A percentile compares a stretch with the other conserved stretches of the same genome.
phyloP scores from a whole-genome alignment of 2,888 invertebrate genomes.

The Isotomurus palustris region DNA sequence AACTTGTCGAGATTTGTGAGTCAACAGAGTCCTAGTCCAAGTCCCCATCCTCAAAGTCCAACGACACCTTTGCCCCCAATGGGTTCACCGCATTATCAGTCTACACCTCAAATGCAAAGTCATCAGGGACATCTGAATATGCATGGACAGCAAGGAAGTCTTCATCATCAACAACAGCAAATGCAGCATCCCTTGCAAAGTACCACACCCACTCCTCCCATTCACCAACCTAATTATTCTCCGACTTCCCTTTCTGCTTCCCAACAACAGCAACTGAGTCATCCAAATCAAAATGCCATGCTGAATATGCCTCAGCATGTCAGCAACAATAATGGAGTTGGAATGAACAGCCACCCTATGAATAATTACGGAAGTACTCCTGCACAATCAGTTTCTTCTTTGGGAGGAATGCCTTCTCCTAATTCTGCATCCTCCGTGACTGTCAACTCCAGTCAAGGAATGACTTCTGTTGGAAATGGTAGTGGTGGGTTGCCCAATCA shows the following conservation, averaged over 20 bases:
- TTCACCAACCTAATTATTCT: not conserved
- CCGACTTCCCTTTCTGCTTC: not conserved
- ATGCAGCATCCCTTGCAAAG: conserved; percentile 7
- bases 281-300: not conserved
- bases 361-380: too few species aligned
- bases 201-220: not conserved
- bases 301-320: too few species aligned
- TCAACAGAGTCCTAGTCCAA: conserved; percentile 25
- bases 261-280: not conserved
- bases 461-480: not conserved
- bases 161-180: conserved; percentile 9
- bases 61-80: conserved; percentile 9
- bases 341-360: too few species aligned
- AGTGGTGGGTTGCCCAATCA: not conserved
- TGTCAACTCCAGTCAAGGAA: too few species aligned
- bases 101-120: too few species aligned
- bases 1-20: conserved; percentile 40
- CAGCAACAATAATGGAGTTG: too few species aligned
- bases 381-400: too few species aligned
- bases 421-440: too few species aligned
- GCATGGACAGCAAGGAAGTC: not conserved
- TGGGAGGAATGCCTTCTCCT: too few species aligned
- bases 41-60: conserved; percentile 16
- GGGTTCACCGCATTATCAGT: conserved; percentile 5
- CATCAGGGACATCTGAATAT: not conserved